Base-by-base conservation (phyloP, 2,113 vertebrate species). In the Otolemur garnettii region DNA sequence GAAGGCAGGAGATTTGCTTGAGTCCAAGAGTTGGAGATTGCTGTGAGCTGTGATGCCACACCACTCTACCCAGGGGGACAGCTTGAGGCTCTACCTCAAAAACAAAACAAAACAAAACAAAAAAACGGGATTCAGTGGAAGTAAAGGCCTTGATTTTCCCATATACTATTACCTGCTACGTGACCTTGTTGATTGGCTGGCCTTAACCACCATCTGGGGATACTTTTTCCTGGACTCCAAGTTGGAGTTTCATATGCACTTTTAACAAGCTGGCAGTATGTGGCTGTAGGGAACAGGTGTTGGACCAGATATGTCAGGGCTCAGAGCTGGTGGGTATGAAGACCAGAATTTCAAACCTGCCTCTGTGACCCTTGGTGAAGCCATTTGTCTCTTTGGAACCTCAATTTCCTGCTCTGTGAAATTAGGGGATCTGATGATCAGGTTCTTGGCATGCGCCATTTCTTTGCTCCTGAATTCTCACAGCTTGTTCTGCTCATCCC, bases 361-460 rank as follows among this genome's bases (percentile, higher is more conserved):
- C 21, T 60, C 50, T 83, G 59, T 45, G 53, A 62, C 4, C 21
- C 12, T 60, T 38, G 18, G 3, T 28, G 2, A 88, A 59, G 7
- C 82, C 21, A 33, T 6, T 83, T 87, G 7, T 85, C 17, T 78
- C 55, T 79, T 71, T 28, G 26, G 28, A 53, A 26, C 50, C 53
- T 90, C 38, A 1, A 30, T 57, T 90, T 87, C 55, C 55, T 22
- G 12, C 74, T 57, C 9, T 84, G 71, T 72, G n/a, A 93, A 87
- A 71, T 57, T 33, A 90, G 60, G n/a, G 17, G 24, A 45, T 71
- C 12, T 10, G 22, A 35, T 59, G 60, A 64, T 13, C 35, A 17
- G 19, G 28, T 28, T 28, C n/a, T 53, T 66, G 5, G 4, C 11
- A 26, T 38, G 69, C 71, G 38, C 26, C 11, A 10, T 71, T 93